Evolutionary conservation across 2,113 vertebrate species (phyloP), one percentile per base, ranked within the genome.

Genomic region (Oreochromis spilurus): DNA sequence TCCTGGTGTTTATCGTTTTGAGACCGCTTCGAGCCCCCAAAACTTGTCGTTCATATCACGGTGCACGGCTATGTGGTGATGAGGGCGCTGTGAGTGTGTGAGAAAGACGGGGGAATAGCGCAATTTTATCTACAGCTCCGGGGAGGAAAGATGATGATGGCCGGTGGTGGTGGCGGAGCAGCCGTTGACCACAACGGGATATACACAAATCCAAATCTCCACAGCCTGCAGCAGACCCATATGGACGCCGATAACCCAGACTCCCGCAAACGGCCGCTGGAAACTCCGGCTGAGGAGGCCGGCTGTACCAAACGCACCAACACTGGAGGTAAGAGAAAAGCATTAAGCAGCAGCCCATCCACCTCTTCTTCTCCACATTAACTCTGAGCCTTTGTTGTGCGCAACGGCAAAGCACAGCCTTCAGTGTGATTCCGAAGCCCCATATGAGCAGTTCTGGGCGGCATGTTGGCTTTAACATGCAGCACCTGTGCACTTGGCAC

Each of bases 281-380:
- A 98, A 94, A 97, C 97, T 92, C 97, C 97, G 91, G 96, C 96
- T 82, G 95, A 95, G 91, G 97, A 97, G 95, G 97, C 96, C 92
- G 96, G 96, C 93, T 96, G 97, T 92, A 97, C 96, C 95, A 98
- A 98, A 94, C 97, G 97, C 93, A 97, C 97, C 92, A 97, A 97
- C 95, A 97, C 94, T 19, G 97, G 96, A 96, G 97, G 97, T 98
- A 95, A 96, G 97, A 82, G 38, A 38, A 7, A 70, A 10, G 21
- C 72, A 70, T 6, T 72, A 48, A 40, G 4, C 9, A 38, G 10
- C 88, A 40, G 57, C 84, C 70, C 79, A 12, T 85, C 67, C 84
- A 38, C 82, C 9, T 4, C 19, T 72, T 82, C 79, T 40, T 52
- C 78, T 80, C 82, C 67, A 77, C 54, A 43, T 36, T 38, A 26